Base-by-base conservation (phyloP, 2,797 vertebrate genomes). In the Cirrhinus molitorella region DNA sequence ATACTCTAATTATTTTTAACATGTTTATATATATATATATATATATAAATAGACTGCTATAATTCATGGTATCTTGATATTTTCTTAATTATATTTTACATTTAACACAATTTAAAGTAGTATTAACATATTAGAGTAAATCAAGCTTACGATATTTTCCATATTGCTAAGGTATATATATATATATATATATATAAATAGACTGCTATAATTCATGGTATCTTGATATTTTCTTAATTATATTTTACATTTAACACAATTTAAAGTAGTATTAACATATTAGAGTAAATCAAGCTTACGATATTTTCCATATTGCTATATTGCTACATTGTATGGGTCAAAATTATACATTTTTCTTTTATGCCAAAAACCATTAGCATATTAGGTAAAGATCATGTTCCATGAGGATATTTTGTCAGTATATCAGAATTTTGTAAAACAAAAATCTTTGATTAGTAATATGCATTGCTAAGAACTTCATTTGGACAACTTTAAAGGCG, bases 141-240 rank as follows among this genome's bases (percentile, higher is more conserved):
- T 14, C 45, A 53, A 31, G 23, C 21, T 61, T 37, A 53, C 23
- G 4, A 8, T 21, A 45, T 45, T 51, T n/a, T n/a, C 11, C 57
- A 21, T 31, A 40, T 43, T 6, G 37, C 37, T 7, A 5, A 37
- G 2, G 7, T 37, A 6, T 21, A 31, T 31, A 21, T 31, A 2
- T n/a, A n/a, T n/a, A n/a, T n/a, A n/a, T n/a, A 45, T 14, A 34
- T 73, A 11, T 71, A 71, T 19, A 47, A 71, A 49, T 28, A 71
- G 23, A 53, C 70, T 53, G 51, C 17, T 73, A 14, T 8, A 73
- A n/a, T 21, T 21, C 12, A 53, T 13, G 10, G 0, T 31, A 51
- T 55, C 17, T 21, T 75, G 25, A 10, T 21, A 40, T 28, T 9
- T 34, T 23, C 53, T 34, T 6, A 34, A 16, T 4, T 31, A 6